These are phyloP conservation scores for Atrichornis clamosus DNA, from an alignment of 2,113 vertebrate genomes.

Conservation along the genomic window DNA sequence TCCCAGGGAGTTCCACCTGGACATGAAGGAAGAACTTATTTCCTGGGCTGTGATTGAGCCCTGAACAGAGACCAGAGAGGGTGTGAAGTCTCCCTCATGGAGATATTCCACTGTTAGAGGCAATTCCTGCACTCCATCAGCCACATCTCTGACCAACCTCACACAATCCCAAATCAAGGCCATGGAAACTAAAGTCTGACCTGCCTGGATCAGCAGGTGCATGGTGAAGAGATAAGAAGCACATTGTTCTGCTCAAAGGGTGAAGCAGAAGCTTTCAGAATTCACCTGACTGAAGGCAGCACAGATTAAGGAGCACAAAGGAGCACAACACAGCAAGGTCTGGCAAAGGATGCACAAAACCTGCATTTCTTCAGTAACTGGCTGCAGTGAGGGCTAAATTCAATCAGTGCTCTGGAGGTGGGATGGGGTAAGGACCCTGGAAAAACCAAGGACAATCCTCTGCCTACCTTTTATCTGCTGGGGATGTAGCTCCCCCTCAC, in stretches of 20 bases:
- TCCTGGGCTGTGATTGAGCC: not conserved
- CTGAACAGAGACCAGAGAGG: not conserved
- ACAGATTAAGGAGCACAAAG: not conserved
- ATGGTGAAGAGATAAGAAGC: not conserved
- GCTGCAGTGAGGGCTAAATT: not conserved
- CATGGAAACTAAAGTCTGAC: fast-evolving
- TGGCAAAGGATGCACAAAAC: not conserved
- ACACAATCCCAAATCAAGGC: not conserved
- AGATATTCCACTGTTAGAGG: fast-evolving
- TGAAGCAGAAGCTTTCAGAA: not conserved
- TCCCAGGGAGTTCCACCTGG: not conserved
- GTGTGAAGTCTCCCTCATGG: not conserved
- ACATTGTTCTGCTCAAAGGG: not conserved
- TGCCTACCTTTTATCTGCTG: not conserved
- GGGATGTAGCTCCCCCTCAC: fast-evolving
- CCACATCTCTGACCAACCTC: not conserved
- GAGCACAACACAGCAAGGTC: not conserved
- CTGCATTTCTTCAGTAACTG: not conserved
- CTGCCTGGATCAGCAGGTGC: not conserved
- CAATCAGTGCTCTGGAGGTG: not conserved
- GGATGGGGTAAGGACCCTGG: not conserved
- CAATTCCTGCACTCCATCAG: not conserved
- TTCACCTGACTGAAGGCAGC: not conserved
- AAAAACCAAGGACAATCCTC: not conserved
- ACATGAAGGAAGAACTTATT: not conserved